Conservation (phyloP, 2,113 vertebrate species). For the Pomatostomus ruficeps region DNA sequence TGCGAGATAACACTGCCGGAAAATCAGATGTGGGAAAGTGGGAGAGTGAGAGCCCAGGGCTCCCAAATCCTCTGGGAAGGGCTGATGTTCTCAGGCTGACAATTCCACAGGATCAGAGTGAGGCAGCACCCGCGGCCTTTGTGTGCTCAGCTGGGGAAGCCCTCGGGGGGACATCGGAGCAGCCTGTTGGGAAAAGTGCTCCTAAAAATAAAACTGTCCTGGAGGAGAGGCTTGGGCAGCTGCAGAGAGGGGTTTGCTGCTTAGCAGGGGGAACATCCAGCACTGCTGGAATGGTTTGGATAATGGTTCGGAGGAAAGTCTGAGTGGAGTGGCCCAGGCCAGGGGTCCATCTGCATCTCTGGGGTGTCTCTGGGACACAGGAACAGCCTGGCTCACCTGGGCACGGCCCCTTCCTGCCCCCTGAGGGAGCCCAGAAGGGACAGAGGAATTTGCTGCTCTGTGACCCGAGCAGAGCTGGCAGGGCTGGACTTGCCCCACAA, state of each 20-base stretch:
- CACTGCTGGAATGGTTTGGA: not conserved
- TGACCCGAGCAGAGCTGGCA: not conserved
- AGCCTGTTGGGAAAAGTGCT: not conserved
- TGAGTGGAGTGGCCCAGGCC: not conserved
- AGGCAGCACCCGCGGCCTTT: not conserved
- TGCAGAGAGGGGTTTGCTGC: not conserved
- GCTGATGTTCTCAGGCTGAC: not conserved
- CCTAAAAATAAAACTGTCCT: not conserved
- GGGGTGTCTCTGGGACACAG: not conserved
- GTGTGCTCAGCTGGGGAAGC: not conserved
- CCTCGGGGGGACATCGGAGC: not conserved
- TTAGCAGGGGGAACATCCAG: not conserved
- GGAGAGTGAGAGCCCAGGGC: not conserved
- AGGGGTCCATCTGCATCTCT: not conserved
- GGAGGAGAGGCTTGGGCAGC: not conserved
- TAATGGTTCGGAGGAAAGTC: not conserved
- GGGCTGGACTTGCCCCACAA: not conserved
- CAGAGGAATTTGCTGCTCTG: not conserved
- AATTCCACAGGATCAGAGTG: not conserved
- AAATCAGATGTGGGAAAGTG: not conserved
- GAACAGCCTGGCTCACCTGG: not conserved
- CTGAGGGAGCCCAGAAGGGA: not conserved
- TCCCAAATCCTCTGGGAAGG: not conserved
- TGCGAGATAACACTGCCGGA: not conserved
- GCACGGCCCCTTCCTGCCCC: not conserved